These are phyloP conservation scores for Acleris literana DNA, from an alignment of 2,888 invertebrate genomes.

Conservation along the genomic window DNA sequence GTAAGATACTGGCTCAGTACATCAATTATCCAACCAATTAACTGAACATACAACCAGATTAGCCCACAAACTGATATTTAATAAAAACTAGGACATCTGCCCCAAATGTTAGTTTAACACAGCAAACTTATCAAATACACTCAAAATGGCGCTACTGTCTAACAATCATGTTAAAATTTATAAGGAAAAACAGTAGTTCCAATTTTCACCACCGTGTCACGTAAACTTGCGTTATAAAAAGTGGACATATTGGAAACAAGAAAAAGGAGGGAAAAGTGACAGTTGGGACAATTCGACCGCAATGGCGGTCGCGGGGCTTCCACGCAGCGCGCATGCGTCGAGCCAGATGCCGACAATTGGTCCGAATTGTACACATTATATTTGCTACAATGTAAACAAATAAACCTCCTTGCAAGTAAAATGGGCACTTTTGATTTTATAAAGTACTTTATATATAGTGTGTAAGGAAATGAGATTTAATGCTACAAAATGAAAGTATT, in stretches of 20 bases:
- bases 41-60: conserved; percentile 51
- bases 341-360: conserved; percentile 58
- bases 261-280: conserved; percentile 67
- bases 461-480: too few relatives aligned
- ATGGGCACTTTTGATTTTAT: background rate
- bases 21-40: conserved; percentile 59
- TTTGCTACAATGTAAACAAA: background rate
- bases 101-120: conserved; percentile 32
- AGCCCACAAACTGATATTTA: conserved; percentile 65
- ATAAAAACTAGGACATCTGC: conserved; percentile 63
- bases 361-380: conserved; percentile 24
- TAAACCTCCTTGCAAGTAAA: background rate
- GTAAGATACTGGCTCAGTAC: conserved; percentile 47
- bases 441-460: too few relatives aligned
- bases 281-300: conserved; percentile 69
- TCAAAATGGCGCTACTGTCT: conserved; percentile 5
- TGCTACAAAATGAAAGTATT: too few relatives aligned
- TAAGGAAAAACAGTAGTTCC: background rate
- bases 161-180: background rate
- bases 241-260: conserved; percentile 48
- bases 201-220: background rate
- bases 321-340: conserved; percentile 63
- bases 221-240: conserved; percentile 16
- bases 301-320: conserved; percentile 58
- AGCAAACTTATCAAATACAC: background rate